Conservation (phyloP, 92 coral and sea anemone species). For the Meandrina meandrites region DNA sequence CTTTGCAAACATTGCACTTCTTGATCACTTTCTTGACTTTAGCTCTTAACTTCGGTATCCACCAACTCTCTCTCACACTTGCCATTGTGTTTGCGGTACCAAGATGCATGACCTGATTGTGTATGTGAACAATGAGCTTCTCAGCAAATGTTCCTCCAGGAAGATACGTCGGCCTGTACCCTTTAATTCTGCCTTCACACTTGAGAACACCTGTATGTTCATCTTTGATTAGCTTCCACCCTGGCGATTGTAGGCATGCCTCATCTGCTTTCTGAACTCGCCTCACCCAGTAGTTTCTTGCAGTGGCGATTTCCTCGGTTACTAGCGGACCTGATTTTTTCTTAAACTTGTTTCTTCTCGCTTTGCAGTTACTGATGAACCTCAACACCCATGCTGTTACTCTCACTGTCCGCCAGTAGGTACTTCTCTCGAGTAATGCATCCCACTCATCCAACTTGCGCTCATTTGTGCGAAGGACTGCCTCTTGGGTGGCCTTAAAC, state of each 20-base stretch:
- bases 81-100: constrained; percentile 50
- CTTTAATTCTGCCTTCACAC: constrained; percentile 60
- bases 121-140: constrained; percentile 60
- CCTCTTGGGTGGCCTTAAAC: constrained; percentile 20
- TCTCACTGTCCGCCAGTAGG: constrained; percentile 36
- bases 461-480: constrained; percentile 9
- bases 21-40: constrained; percentile 41
- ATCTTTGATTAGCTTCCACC: constrained; percentile 54
- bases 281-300: constrained; percentile 41
- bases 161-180: constrained; percentile 64
- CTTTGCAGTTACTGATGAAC: constrained; percentile 43
- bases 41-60: constrained; percentile 36
- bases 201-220: constrained; percentile 43
- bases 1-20: constrained; percentile 34
- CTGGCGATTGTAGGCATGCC: constrained; percentile 39
- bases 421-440: constrained; percentile 34
- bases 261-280: constrained; percentile 45
- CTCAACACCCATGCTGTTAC: constrained; percentile 41
- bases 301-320: constrained; percentile 39
- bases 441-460: constrained; percentile 49
- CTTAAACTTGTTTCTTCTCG: constrained; percentile 29
- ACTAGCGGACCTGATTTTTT: constrained; percentile 32
- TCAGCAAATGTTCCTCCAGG: constrained; percentile 59
- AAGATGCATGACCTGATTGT: constrained; percentile 51
- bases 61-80: constrained; percentile 32